phyloP scores from a whole-genome alignment of 2,113 vertebrate genomes.

The Brachyhypopomus occidentalis region DNA sequence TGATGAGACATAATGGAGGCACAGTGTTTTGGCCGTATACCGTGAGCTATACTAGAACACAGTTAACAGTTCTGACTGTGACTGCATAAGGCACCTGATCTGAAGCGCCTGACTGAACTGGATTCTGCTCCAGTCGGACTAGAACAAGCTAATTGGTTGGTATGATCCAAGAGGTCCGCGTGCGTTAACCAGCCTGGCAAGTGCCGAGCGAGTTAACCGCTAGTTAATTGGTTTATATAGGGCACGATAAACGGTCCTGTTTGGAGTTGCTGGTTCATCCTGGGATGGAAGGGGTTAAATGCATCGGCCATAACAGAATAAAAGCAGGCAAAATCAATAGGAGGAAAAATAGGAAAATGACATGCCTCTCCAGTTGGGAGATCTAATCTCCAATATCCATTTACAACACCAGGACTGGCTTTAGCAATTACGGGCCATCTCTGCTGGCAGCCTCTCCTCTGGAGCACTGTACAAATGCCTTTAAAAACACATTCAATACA shows the following conservation, averaged over 20 bases:
- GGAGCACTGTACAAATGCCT: conserved; percentile 49
- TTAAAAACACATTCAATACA: conserved; percentile 56
- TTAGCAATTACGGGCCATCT: conserved; percentile 62
- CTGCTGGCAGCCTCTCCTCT: conserved; percentile 52
- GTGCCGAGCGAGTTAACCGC: not conserved
- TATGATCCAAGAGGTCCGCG: conserved; percentile 15
- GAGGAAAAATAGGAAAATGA: conserved; percentile 80
- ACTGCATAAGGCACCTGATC: conserved; percentile 28
- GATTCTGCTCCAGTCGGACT: not conserved
- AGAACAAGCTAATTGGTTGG: conserved; percentile 19
- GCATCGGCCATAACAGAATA: conserved; percentile 69
- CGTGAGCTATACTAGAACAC: not conserved
- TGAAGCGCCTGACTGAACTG: conserved; percentile 18
- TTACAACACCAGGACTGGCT: conserved; percentile 74
- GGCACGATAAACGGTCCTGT: conserved; percentile 3
- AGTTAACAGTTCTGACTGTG: conserved; percentile 5
- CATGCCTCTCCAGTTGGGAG: conserved; percentile 78
- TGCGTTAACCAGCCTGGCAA: conserved; percentile 25
- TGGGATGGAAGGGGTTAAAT: conserved; percentile 67
- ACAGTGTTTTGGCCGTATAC: conserved; percentile 5
- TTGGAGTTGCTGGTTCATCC: conserved; percentile 50
- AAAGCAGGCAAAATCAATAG: conserved; percentile 79
- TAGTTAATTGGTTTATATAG: conserved; percentile 32
- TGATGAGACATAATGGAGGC: conserved; percentile 22
- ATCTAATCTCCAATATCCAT: conserved; percentile 81